phyloP scores from a whole-genome alignment of 30 jellyfish, hydroid and myxozoan genomes.

The Hydractinia symbiolongicarpus region DNA sequence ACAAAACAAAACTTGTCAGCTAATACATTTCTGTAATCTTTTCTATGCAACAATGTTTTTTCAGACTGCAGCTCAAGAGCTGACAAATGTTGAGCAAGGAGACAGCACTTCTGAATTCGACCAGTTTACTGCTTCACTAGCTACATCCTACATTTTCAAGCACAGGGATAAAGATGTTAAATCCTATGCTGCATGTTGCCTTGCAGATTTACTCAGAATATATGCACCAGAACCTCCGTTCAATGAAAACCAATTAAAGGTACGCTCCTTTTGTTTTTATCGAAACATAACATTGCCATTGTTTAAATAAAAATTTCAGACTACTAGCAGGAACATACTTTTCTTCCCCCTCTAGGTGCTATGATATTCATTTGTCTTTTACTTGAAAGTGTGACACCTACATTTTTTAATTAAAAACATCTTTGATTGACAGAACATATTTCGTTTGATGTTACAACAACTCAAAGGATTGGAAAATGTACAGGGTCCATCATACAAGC shows the following conservation, averaged over 20 bases:
- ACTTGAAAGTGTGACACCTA: no score
- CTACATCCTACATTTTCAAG: constrained; percentile 44
- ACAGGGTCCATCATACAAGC: constrained; percentile 51
- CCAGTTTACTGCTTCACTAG: constrained; percentile 77
- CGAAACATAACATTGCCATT: no score
- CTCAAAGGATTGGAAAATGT: constrained; percentile 61
- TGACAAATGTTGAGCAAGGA: constrained; percentile 79
- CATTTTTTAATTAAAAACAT: no score
- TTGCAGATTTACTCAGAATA: constrained; percentile 76
- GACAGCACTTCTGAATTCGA: constrained; percentile 54
- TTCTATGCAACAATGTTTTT: neutral
- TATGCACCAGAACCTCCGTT: constrained; percentile 96
- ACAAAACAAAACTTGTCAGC: no score
- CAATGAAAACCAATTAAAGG: constrained; percentile 84
- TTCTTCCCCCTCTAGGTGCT: neutral
- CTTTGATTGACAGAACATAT: constrained; percentile 42
- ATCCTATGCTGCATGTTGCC: constrained; percentile 80
- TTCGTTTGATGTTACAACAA: constrained; percentile 53
- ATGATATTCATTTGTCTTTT: no score
- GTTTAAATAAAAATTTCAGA: no score
- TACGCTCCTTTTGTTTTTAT: neutral
- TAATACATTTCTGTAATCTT: neutral
- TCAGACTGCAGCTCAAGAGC: constrained; percentile 63
- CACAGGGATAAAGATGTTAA: constrained; percentile 79
- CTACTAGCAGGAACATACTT: no score